These are phyloP conservation scores for Chelonia mydas DNA, from an alignment of 2,797 vertebrate species.

Conservation along the genomic window DNA sequence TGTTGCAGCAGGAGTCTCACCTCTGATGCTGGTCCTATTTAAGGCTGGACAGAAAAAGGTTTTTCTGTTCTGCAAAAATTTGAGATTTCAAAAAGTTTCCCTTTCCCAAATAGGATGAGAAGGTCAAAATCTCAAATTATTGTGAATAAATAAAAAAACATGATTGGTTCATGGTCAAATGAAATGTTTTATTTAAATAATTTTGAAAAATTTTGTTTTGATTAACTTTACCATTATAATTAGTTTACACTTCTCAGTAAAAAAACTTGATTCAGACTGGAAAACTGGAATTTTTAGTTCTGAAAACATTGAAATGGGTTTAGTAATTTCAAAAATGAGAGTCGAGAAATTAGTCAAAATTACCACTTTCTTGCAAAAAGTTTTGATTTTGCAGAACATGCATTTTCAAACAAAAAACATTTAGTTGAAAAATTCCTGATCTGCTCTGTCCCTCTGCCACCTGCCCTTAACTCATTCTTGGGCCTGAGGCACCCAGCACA, in stretches of 20 bases:
- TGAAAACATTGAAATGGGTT: not conserved
- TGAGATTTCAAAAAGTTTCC: not conserved
- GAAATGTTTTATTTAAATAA: not conserved
- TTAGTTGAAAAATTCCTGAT: not conserved
- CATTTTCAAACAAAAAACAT: not conserved
- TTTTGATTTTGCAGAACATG: no score
- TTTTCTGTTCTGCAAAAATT: not conserved
- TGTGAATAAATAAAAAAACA: not conserved
- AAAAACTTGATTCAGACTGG: not conserved
- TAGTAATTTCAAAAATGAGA: not conserved
- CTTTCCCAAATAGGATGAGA: not conserved
- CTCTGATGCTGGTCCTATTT: not conserved
- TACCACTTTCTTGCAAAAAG: not conserved
- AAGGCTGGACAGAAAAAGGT: not conserved
- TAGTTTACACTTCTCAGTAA: not conserved
- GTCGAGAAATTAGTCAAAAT: not conserved
- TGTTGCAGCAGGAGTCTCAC: not conserved
- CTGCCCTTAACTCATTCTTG: not conserved
- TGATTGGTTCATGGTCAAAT: not conserved
- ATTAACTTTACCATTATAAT: not conserved
- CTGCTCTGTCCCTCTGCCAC: not conserved
- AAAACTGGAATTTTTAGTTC: not conserved
- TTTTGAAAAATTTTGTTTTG: not conserved
- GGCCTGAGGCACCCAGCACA: not conserved
- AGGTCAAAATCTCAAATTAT: not conserved